phyloP scores from a whole-genome alignment of 2,113 vertebrate species.

The Ceuthmochares aereus region DNA sequence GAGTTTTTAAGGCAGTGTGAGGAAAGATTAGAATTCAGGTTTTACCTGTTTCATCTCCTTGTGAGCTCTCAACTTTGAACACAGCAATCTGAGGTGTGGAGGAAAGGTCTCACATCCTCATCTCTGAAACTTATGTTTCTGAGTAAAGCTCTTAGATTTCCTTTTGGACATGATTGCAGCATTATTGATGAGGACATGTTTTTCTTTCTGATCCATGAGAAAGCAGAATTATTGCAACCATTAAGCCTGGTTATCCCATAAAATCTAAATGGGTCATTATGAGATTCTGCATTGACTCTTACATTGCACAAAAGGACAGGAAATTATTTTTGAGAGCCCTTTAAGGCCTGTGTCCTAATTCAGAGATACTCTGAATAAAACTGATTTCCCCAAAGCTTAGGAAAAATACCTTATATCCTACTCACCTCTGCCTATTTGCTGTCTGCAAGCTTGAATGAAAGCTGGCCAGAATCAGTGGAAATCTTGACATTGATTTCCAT shows the following conservation, averaged over 20 bases:
- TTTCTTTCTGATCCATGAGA: background rate
- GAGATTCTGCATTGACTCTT: background rate
- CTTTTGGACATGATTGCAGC: background rate
- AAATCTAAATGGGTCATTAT: background rate
- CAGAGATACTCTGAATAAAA: background rate
- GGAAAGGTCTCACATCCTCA: background rate
- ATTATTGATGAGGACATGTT: background rate
- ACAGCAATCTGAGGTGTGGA: background rate
- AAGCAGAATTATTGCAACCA: background rate
- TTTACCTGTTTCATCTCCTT: background rate
- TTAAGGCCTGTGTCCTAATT: conserved; percentile 22
- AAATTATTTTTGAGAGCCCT: background rate
- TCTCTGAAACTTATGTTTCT: background rate
- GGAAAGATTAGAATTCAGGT: background rate
- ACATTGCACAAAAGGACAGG: background rate
- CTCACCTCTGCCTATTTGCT: background rate
- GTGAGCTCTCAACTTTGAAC: background rate
- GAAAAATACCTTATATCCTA: background rate
- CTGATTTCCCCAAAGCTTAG: conserved; percentile 19
- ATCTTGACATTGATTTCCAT: background rate
- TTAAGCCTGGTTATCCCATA: background rate
- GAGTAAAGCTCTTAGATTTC: background rate
- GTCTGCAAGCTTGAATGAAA: background rate
- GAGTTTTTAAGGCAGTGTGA: background rate
- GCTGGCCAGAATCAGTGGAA: background rate